A percentile compares a stretch with the other conserved stretches of the same genome.
Evolutionary conservation across 2,888 invertebrate genomes (phyloP).

Genomic region (Phasia obesa): DNA sequence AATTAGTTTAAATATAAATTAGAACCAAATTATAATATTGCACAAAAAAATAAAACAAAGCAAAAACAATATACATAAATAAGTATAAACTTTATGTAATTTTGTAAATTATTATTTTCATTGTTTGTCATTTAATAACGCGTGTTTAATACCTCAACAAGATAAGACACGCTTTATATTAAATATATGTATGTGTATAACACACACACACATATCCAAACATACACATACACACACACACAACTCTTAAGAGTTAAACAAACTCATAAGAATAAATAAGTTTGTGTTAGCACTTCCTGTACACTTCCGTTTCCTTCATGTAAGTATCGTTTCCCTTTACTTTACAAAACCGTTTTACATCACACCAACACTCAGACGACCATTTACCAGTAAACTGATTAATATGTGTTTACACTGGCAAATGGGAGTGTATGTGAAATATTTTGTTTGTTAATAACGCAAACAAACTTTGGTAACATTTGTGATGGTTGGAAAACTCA

Average conservation of each 20-base stretch:
- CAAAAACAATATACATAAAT: not conserved
- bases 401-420: not conserved
- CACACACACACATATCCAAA: constrained; percentile 10
- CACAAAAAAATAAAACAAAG: not conserved
- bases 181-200: constrained; percentile 41
- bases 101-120: constrained; percentile 17
- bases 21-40: constrained; percentile 33
- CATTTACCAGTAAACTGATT: not conserved
- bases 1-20: constrained; percentile 45
- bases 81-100: constrained; percentile 14
- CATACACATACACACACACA: not conserved
- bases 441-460: not conserved
- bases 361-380: not conserved
- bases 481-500: not conserved
- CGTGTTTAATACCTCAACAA: constrained; percentile 64
- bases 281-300: constrained; percentile 36
- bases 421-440: not conserved
- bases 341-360: constrained; percentile 18
- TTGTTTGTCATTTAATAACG: constrained; percentile 54
- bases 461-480: not conserved
- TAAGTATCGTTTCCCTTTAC: not conserved
- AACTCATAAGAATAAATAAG: constrained; percentile 36
- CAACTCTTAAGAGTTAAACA: constrained; percentile 31
- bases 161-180: constrained; percentile 69
- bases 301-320: constrained; percentile 64